Percentiles rank a stretch among this genome's conserved stretches.
Evolutionary conservation across 2,888 invertebrate species (phyloP).

Genomic region (Acanthosoma haemorrhoidale): DNA sequence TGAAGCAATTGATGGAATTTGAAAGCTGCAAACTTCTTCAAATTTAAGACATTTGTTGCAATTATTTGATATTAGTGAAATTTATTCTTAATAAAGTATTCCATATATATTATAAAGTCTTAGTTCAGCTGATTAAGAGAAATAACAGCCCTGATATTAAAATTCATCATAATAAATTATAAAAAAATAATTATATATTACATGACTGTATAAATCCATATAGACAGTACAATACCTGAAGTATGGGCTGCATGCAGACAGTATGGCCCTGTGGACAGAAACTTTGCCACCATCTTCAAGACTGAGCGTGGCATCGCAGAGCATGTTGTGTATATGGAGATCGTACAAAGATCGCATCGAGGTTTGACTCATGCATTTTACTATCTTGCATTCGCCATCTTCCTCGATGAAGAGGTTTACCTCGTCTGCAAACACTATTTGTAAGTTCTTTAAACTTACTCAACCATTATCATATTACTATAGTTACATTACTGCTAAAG

Average conservation of each 20-base stretch:
- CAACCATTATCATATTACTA: no score
- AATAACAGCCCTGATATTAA: no score
- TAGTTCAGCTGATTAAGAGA: no score
- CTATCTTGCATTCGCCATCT: conserved; percentile 42
- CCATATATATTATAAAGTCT: no score
- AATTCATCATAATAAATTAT: no score
- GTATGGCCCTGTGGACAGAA: conserved; percentile 78
- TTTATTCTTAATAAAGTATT: no score
- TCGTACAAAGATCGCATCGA: conserved; percentile 81
- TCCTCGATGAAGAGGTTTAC: background rate
- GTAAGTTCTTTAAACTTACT: no score
- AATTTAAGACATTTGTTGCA: no score
- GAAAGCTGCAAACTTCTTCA: no score
- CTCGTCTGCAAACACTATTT: background rate
- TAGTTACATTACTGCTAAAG: no score
- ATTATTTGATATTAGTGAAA: no score
- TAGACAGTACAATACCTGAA: conserved; percentile 60
- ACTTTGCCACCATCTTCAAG: conserved; percentile 76
- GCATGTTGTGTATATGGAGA: conserved; percentile 71
- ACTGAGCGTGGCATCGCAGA: conserved; percentile 80
- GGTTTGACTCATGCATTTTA: conserved; percentile 73
- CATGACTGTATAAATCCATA: background rate
- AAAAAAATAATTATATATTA: background rate
- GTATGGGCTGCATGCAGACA: conserved; percentile 84
- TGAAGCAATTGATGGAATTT: no score